A percentile compares a stretch with the other conserved stretches of the same genome.
phyloP scores from a whole-genome alignment of 2,888 invertebrate species.

The Halocaridina rubra region DNA sequence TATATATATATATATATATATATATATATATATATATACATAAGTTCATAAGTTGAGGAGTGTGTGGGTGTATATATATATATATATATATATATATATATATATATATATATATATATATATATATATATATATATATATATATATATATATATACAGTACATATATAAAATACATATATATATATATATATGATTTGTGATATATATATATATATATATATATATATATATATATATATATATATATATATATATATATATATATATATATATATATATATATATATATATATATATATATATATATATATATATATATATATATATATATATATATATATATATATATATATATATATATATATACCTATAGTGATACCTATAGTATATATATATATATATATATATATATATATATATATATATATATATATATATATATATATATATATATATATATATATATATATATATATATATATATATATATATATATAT shows the following conservation, averaged over 20 bases:
- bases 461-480: too few species aligned
- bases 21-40: too few species aligned
- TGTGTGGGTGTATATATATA: neutral
- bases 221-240: neutral
- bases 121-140: neutral
- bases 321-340: constrained; percentile 44
- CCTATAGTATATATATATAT: constrained; percentile 37
- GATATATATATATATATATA: neutral
- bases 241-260: neutral
- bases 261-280: constrained; percentile 33
- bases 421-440: too few species aligned
- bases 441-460: too few species aligned
- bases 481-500: too few species aligned
- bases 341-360: constrained; percentile 44
- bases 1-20: too few species aligned
- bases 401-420: constrained; percentile 41
- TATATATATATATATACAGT: too few species aligned
- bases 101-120: neutral
- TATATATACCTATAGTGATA: constrained; percentile 20
- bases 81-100: neutral
- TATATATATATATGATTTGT: neutral
- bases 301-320: constrained; percentile 30
- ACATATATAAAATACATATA: too few species aligned
- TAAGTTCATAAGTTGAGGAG: neutral
- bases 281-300: constrained; percentile 32